These are phyloP conservation scores for Dromius quadrimaculatus DNA, from an alignment of 2,888 invertebrate species.

Conservation along the genomic window DNA sequence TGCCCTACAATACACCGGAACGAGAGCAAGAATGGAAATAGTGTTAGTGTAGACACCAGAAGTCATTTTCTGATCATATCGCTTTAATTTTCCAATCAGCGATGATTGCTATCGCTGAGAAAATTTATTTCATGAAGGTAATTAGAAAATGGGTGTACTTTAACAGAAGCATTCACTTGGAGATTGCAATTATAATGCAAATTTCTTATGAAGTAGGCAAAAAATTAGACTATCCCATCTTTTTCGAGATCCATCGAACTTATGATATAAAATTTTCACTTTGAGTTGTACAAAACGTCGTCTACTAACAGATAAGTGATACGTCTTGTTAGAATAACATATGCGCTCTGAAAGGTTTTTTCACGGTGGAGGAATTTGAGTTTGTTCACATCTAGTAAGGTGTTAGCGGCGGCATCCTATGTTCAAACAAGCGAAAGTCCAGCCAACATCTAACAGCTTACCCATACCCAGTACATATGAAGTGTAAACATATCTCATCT, in stretches of 20 bases:
- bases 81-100: not conserved
- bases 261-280: too few relatives aligned
- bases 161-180: too few relatives aligned
- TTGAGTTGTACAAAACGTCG: too few relatives aligned
- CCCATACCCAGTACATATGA: too few relatives aligned
- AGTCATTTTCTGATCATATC: slow-evolving; percentile 1
- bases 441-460: not conserved
- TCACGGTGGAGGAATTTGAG: not conserved
- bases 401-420: not conserved
- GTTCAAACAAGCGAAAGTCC: not conserved
- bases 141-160: too few relatives aligned
- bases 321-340: too few relatives aligned
- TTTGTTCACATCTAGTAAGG: not conserved
- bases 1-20: slow-evolving; percentile 27
- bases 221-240: too few relatives aligned
- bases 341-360: not conserved
- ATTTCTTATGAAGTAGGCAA: too few relatives aligned
- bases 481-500: slow-evolving; percentile 4
- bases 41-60: slow-evolving; percentile 6
- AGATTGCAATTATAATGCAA: too few relatives aligned
- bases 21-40: not conserved
- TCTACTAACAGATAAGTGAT: too few relatives aligned
- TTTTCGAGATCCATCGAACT: too few relatives aligned
- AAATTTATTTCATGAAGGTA: too few relatives aligned
- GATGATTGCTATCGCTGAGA: not conserved